Evolutionary conservation across 2,888 invertebrate species (phyloP), one percentile per base, ranked within the genome.

Genomic region (Tenodera sinensis): DNA sequence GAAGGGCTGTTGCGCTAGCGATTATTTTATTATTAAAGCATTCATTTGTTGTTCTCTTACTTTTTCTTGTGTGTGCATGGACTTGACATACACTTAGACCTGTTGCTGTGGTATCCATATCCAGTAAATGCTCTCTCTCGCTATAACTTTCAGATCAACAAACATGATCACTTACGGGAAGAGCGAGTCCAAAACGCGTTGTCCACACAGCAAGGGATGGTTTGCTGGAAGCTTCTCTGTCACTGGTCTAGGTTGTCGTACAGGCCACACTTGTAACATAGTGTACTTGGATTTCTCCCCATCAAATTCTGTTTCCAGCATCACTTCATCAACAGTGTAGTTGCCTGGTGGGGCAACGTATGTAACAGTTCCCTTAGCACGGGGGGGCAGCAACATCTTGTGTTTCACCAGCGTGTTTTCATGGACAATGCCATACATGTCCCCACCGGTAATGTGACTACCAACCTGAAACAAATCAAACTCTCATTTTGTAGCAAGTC

Each of bases 221-320:
- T 99, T 99, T 92, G 99, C 99, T 90, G 99, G 99, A 92, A 99
- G 95, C 95, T 99, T 99, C 94, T 99, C 99, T 28, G 98, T 97
- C 90, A 97, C 97, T 83, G 99, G 99, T 91, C 99, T 95, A 90
- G 99, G 98, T 94, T 98, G 98, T 93, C 99, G 97, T 92, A 99
- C 99, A 12, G 99, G 99, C 99, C 99, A 99, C 91, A 99, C 98
- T 95, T 99, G 99, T 94, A 99, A 95, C 99, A 99, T 99, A 90
- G 96, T 97, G 94, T 96, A 98, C 93, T 98, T 96, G 90, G 97
- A 96, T 92, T 96, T 96, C 93, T 99, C 98, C 28, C 99, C 99
- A 94, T 99, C 99, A 94, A 99, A 99, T 94, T 99, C 99, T 0
- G 98, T 98, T 95, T 99, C 99, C 92, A 99, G 94, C 89, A 99